Evolutionary conservation across 2,113 vertebrate species (phyloP).

Genomic region (Etheostoma spectabile): DNA sequence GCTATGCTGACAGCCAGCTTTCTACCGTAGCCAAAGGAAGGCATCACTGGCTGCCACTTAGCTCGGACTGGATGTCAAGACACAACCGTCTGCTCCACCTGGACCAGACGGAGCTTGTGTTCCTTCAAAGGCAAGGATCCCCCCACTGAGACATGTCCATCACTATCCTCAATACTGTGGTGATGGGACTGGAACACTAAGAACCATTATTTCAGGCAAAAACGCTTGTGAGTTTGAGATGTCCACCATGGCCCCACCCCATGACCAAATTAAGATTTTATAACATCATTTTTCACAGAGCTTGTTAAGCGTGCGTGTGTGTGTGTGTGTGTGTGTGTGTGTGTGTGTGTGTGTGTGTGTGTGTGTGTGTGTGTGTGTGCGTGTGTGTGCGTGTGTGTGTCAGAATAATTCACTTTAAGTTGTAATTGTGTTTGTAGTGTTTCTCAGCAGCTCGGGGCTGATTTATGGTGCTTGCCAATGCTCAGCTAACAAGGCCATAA

Average conservation of each 20-base stretch:
- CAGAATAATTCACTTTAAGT: constrained; percentile 53
- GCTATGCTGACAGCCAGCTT: background rate
- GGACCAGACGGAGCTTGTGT: background rate
- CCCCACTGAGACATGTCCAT: background rate
- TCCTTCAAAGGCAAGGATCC: background rate
- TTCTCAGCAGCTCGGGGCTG: constrained; percentile 57
- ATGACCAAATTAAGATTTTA: background rate
- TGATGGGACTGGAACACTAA: too few species aligned
- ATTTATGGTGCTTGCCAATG: constrained; percentile 75
- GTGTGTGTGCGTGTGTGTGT: constrained; percentile 24
- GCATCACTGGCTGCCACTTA: background rate
- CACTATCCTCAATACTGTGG: background rate
- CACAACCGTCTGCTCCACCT: background rate
- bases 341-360: constrained; percentile 4
- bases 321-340: background rate
- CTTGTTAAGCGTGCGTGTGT: background rate
- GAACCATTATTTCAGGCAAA: background rate
- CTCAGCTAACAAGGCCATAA: constrained; percentile 74
- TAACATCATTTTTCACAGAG: background rate
- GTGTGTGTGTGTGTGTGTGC: constrained; percentile 25
- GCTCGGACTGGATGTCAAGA: background rate
- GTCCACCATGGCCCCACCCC: background rate
- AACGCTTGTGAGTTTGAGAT: background rate
- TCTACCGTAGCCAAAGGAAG: background rate
- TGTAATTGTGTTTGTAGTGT: constrained; percentile 69